phyloP scores from a whole-genome alignment of 2,113 vertebrate species.

The Actinemys pallida region DNA sequence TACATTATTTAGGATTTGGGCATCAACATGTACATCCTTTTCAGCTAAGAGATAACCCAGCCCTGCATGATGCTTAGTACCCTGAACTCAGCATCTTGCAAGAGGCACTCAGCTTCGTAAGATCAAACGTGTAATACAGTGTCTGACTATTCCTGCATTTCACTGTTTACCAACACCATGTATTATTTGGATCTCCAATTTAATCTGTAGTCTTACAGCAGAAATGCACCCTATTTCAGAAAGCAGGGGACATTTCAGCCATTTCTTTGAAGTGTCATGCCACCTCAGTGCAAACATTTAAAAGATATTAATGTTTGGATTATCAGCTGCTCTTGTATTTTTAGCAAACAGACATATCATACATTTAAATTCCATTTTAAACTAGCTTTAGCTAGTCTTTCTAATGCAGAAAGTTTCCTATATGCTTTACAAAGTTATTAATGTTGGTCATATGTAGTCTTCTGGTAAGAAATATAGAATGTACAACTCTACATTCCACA shows the following conservation, averaged over 20 bases:
- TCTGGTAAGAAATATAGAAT: neutral
- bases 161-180: neutral
- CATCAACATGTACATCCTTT: neutral
- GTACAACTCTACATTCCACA: neutral
- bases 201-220: neutral
- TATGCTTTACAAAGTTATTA: neutral
- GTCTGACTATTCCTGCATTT: neutral
- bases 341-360: slow-evolving; percentile 23
- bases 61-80: neutral
- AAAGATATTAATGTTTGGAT: slow-evolving; percentile 28
- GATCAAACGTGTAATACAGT: neutral
- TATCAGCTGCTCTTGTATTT: slow-evolving; percentile 34
- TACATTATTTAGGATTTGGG: neutral
- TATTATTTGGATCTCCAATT: neutral
- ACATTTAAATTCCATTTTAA: slow-evolving; percentile 48
- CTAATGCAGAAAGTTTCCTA: neutral
- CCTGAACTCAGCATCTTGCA: neutral
- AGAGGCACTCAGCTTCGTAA: neutral
- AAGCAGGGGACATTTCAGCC: slow-evolving; percentile 21
- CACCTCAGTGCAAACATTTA: slow-evolving; percentile 27
- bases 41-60: neutral
- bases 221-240: slow-evolving; percentile 24
- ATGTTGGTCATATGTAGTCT: neutral
- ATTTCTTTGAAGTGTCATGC: slow-evolving; percentile 15
- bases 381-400: slow-evolving; percentile 8